Evolutionary conservation across 1,140 invertebrate genomes (phyloP).

Genomic region (Apis mellifera): DNA sequence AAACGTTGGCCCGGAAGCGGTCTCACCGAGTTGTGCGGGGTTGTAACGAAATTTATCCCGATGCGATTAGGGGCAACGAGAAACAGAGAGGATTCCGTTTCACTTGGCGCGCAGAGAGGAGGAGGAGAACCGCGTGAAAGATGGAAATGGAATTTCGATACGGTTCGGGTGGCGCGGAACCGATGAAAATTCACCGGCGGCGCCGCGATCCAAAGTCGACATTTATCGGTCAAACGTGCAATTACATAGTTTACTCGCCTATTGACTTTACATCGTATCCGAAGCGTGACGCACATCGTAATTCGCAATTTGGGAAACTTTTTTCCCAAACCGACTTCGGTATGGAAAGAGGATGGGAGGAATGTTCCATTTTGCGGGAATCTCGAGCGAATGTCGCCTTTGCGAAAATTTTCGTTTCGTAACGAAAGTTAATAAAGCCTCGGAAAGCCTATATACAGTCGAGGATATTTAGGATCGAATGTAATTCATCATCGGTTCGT

Average conservation of each 20-base stretch:
- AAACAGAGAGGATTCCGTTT: background rate
- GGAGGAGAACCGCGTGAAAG: background rate
- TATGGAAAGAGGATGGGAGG: too few species aligned
- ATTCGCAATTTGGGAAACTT: background rate
- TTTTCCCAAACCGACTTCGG: too few species aligned
- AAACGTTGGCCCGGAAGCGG: background rate
- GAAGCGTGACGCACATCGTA: background rate
- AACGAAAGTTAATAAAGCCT: too few species aligned
- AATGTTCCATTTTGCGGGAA: too few species aligned
- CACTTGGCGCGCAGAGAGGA: background rate
- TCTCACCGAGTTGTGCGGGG: background rate
- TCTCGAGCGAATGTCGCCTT: too few species aligned
- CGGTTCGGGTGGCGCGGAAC: background rate
- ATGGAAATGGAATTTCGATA: constrained; percentile 25
- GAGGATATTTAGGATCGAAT: too few species aligned
- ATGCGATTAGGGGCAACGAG: background rate
- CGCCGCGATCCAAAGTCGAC: background rate
- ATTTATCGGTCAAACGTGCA: constrained; percentile 39
- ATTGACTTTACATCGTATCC: constrained; percentile 16
- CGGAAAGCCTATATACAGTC: too few species aligned
- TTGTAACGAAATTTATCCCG: background rate
- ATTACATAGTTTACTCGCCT: constrained; percentile 32
- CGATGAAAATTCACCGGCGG: constrained; percentile 23
- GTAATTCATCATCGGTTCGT: too few species aligned
- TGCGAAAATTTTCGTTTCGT: too few species aligned